Conservation (phyloP, 1,140 invertebrate genomes). For the Drosophila trapezifrons region DNA sequence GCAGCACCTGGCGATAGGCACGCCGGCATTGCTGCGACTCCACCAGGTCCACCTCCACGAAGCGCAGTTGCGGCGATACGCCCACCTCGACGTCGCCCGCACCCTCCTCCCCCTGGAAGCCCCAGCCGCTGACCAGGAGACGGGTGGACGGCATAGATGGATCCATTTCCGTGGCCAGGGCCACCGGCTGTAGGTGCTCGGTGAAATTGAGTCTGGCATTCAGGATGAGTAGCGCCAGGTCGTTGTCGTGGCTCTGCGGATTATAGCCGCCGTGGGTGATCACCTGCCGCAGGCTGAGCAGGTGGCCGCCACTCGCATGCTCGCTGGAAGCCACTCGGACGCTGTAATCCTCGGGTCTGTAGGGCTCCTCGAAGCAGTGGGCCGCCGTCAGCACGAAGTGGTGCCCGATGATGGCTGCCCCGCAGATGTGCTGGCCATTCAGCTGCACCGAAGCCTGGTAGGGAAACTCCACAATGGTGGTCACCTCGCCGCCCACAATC, state of each 20-base stretch:
- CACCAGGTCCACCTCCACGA: conserved; percentile 64
- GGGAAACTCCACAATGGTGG: conserved; percentile 67
- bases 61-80: conserved; percentile 57
- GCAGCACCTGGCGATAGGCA: conserved; percentile 64
- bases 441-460: conserved; percentile 77
- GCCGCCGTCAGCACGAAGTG: conserved; percentile 87
- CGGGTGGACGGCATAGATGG: conserved; percentile 27
- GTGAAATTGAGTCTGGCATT: conserved; percentile 62
- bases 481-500: conserved; percentile 76
- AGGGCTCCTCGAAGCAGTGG: conserved; percentile 85
- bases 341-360: conserved; percentile 48
- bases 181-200: conserved; percentile 54
- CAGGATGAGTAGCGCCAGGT: conserved; percentile 73
- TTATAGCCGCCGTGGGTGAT: conserved; percentile 71
- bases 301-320: conserved; percentile 63
- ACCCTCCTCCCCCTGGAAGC: conserved; percentile 59
- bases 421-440: conserved; percentile 83
- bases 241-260: conserved; percentile 64
- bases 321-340: conserved; percentile 65
- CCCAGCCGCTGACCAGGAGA: conserved; percentile 75
- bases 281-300: conserved; percentile 62
- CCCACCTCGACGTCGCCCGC: conserved; percentile 11
- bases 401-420: conserved; percentile 85
- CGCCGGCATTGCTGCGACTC: conserved; percentile 34
- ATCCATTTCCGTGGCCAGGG: conserved; percentile 42